Evolutionary conservation across 2,797 vertebrate species (phyloP), one percentile per base, ranked within the genome.

Genomic region (Melanotaenia maccullochi): DNA sequence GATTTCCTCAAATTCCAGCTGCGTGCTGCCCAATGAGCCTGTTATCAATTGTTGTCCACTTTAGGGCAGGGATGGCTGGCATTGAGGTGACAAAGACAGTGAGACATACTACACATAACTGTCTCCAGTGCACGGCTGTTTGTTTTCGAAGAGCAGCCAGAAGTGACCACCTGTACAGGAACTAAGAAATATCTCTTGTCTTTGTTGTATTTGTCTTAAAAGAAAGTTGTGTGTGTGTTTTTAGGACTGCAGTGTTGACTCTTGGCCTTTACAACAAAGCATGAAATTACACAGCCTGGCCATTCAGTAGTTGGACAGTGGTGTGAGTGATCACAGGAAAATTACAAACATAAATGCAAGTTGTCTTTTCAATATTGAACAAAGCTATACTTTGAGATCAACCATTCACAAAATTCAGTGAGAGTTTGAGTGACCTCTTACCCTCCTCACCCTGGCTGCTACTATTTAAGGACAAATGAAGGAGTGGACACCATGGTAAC

Each of bases 401-500:
- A 11, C 38, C 22, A 6, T 35, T 54, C 32, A 40, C 14, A 24
- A 36, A 65, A 20, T 57, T 59, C 38, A 68, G 51, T 30, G 9
- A 62, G 38, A 52, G 22, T 75, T 69, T 54, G 16, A 20, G 14
- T 58, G 36, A 62, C 65, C 18, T 71, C 51, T 72, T 71, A 18
- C 28, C 36, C 65, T 66, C 54, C 35, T 58, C 60, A 47, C 66
- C 68, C 54, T 54, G 24, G 4, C 71, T 78, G 52, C 79, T 87
- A 83, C 91, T 92, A 86, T 90, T 90, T 90, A 89, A 75, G 89
- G 90, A 72, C 62, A 90, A 86, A 87, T 79, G 68, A 87, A 67
- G 71, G 74, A 67, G 78, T 42, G 74, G 81, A 81, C 73, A 74
- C 65, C 75, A 76, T 83, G 75, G 84, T 55, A 84, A 89, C 76